A percentile compares a stretch with the other conserved stretches of the same genome.
Evolutionary conservation across 2,797 vertebrate species (phyloP).

Genomic region (Sebastes paucispinis): DNA sequence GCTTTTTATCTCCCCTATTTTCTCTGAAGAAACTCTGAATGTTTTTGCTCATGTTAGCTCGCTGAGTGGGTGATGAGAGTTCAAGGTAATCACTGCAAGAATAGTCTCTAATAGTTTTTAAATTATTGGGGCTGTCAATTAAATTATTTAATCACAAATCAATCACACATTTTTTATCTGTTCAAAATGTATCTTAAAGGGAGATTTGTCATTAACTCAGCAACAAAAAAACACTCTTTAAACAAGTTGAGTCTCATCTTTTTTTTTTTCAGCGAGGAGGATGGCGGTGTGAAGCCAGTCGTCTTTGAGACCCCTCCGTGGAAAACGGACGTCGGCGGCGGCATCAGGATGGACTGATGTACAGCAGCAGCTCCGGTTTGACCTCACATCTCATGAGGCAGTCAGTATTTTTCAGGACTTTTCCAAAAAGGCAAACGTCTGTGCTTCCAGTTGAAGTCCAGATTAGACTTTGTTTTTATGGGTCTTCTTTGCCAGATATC

Average conservation of each 20-base stretch:
- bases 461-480: conserved; percentile 5
- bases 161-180: too few species aligned
- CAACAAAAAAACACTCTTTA: too few species aligned
- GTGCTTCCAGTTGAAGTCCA: conserved; percentile 33
- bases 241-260: not conserved
- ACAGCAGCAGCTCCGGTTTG: not conserved
- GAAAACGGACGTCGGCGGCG: not conserved
- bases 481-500: not conserved
- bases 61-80: too few species aligned
- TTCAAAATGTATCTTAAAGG: too few species aligned
- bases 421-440: not conserved
- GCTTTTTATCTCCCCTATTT: too few species aligned
- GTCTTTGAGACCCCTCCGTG: not conserved
- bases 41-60: too few species aligned
- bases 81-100: too few species aligned
- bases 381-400: not conserved
- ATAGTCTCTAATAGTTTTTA: too few species aligned
- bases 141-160: too few species aligned
- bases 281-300: not conserved
- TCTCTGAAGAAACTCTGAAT: too few species aligned
- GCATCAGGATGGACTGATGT: conserved; percentile 5
- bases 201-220: too few species aligned
- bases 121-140: too few species aligned
- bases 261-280: conserved; percentile 35
- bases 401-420: not conserved